These are phyloP conservation scores for Oxycera nigricornis DNA, from an alignment of 2,888 invertebrate genomes.

Conservation along the genomic window DNA sequence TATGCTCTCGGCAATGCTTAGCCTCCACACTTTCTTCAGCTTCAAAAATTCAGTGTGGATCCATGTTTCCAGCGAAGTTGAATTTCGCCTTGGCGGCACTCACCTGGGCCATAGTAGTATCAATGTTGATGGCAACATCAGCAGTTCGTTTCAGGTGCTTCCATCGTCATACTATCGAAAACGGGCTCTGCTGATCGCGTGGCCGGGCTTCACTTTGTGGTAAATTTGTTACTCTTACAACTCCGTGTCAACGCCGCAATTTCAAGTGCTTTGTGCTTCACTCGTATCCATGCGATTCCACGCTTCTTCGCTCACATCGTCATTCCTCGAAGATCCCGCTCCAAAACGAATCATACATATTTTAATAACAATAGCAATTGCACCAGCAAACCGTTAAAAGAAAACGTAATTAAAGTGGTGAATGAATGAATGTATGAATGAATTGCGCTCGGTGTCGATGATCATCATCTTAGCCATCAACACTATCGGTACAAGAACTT, in stretches of 20 bases:
- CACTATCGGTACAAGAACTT: conserved; percentile 4
- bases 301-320: background rate
- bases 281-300: background rate
- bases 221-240: background rate
- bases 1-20: background rate
- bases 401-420: conserved; percentile 32
- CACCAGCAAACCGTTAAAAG: conserved; percentile 26
- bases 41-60: no score
- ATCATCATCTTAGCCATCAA: conserved; percentile 1
- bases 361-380: conserved; percentile 6
- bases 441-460: background rate
- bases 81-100: background rate
- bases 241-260: background rate
- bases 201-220: background rate
- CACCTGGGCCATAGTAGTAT: background rate
- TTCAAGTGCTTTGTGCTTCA: conserved; percentile 20
- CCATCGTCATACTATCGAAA: background rate
- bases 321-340: background rate
- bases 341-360: background rate
- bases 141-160: background rate
- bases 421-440: conserved; percentile 11
- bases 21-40: no score
- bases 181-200: background rate
- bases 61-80: background rate
- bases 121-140: conserved; percentile 7